Evolutionary conservation across 2,797 vertebrate species (phyloP).

Genomic region (Monodelphis domestica): DNA sequence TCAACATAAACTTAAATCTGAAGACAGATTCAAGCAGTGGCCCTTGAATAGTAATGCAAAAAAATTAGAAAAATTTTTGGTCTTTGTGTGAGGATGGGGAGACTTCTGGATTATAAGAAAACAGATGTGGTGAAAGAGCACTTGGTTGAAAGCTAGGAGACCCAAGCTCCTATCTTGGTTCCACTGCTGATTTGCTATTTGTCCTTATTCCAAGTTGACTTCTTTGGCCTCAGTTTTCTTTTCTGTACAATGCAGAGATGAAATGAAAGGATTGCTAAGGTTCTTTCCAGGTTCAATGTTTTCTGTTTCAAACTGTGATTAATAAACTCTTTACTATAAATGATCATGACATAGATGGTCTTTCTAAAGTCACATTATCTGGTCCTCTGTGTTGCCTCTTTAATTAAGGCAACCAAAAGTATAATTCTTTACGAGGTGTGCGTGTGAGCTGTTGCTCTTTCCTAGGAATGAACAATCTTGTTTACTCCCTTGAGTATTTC

Average conservation of each 20-base stretch:
- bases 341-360: not conserved
- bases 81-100: not conserved
- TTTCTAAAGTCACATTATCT: conserved; percentile 58
- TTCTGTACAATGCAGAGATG: conserved; percentile 12
- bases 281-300: conserved; percentile 24
- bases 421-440: conserved; percentile 40
- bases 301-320: conserved; percentile 2
- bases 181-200: not conserved
- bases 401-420: not conserved
- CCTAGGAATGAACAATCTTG: conserved; percentile 12
- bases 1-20: not conserved
- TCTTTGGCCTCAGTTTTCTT: not conserved
- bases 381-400: conserved; percentile 11
- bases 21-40: not conserved
- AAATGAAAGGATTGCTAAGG: not conserved
- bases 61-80: not conserved
- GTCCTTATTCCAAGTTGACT: not conserved
- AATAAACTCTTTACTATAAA: not conserved
- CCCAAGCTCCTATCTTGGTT: not conserved
- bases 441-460: conserved; percentile 31
- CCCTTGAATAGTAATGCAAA: not conserved
- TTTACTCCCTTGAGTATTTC: conserved; percentile 8
- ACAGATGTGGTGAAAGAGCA: not conserved
- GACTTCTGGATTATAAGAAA: not conserved
- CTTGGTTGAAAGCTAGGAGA: not conserved